Base-by-base conservation (phyloP, 2,888 invertebrate species). In the Lottia scabra region DNA sequence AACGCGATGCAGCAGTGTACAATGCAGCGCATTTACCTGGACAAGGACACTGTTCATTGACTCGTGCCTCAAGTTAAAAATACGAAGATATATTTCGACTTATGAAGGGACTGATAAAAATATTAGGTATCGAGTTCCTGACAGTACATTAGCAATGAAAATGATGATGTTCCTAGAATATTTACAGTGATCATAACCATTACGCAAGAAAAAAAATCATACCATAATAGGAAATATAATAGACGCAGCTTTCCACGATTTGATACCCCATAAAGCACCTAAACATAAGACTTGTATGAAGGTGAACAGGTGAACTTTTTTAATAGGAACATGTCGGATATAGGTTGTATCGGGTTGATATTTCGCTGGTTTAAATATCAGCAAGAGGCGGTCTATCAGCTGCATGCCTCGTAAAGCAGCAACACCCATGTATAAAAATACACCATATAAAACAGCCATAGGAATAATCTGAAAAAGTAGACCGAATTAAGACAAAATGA, bases 311-410 rank as follows among this genome's bases (percentile, higher is more conserved):
- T 91, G 90, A 38, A 90, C 89, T 71, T 96, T 93, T 80, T 94
- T 94, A 73, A 98, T 93, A 72, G 97, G 97, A 44, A 99, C 98
- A 93, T 98, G 97, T 90, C 99, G 93, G 75, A 99, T 92, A 91
- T 97, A 99, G 94, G 97, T 96, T 88, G 96, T 95, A 89, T 99
- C 98, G 0, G 99, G 99, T 88, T 99, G 99, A 91, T 99, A 99
- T 89, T 99, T 99, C 86, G 95, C 95, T n/a, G 99, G 99, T 98
- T 99, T 99, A 77, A 99, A 94, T 93, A 99, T 94, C 74, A 99
- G 96, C 79, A 97, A 90, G 66, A 99, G 94, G 80, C 99, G 93
- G 89, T 99, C 98, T 87, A 98, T 97, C 91, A 91, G 90, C 87
- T 91, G 91, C 79, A 97, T 92, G 75, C 97, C 98, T 88, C 96